These are phyloP conservation scores for Proterorhinus semilunaris DNA, from an alignment of 2,113 vertebrate species.

Conservation along the genomic window DNA sequence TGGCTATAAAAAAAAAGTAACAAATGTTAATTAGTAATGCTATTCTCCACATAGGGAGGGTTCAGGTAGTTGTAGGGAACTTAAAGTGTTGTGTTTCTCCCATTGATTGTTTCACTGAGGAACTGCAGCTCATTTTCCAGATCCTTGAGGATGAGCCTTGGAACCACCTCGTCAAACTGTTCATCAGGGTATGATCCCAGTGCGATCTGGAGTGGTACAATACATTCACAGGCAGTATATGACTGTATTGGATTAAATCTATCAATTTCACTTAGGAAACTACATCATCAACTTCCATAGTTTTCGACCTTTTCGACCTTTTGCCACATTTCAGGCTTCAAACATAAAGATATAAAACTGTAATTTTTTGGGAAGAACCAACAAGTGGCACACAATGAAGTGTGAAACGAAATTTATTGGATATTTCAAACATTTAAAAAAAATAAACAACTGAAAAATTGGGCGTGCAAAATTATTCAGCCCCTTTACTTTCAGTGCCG, in stretches of 20 bases:
- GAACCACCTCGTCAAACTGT: conserved; percentile 36
- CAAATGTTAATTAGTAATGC: conserved; percentile 32
- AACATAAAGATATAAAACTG: too few species aligned
- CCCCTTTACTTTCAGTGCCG: too few species aligned
- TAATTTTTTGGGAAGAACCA: too few species aligned
- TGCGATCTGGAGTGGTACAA: conserved; percentile 36
- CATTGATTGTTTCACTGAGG: conserved; percentile 37
- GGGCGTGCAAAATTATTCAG: too few species aligned
- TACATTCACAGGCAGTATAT: not conserved
- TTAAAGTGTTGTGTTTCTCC: conserved; percentile 46
- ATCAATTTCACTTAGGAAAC: not conserved
- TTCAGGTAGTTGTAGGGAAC: conserved; percentile 57
- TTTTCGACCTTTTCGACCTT: too few species aligned
- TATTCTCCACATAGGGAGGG: conserved; percentile 49
- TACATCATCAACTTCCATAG: not conserved
- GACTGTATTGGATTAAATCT: not conserved
- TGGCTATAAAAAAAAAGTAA: too few species aligned
- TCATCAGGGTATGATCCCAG: conserved; percentile 53
- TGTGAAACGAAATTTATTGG: too few species aligned
- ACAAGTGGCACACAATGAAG: too few species aligned
- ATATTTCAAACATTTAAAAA: too few species aligned
- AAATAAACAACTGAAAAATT: too few species aligned
- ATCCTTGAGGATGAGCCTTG: conserved; percentile 36
- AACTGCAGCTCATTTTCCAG: conserved; percentile 46
- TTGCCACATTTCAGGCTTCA: too few species aligned